Evolutionary conservation across 2,888 invertebrate genomes (phyloP).

Genomic region (Busseola fusca): DNA sequence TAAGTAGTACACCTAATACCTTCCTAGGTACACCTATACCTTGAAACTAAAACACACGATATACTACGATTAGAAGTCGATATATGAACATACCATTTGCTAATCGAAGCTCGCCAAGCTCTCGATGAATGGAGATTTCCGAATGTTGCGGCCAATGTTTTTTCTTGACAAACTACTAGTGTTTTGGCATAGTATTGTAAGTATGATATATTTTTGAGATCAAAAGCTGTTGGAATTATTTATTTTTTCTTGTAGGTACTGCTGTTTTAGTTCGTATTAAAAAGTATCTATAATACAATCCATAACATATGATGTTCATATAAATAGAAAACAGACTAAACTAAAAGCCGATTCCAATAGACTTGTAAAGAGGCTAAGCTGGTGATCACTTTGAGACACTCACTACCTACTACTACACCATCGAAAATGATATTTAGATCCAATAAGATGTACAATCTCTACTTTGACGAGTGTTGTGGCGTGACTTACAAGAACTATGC

Average conservation of each 20-base stretch:
- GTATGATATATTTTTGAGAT: neutral
- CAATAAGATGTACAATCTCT: neutral
- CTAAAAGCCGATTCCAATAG: conserved; percentile 5
- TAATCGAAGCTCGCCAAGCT: neutral
- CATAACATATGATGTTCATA: neutral
- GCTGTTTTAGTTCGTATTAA: conserved; percentile 3
- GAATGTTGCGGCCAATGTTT: neutral
- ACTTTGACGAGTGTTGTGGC: neutral
- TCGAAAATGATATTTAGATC: conserved; percentile 9
- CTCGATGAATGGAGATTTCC: neutral
- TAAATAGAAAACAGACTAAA: conserved; percentile 10
- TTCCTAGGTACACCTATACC: neutral
- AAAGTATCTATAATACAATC: neutral
- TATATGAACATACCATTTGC: neutral
- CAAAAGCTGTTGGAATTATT: neutral
- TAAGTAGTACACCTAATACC: neutral
- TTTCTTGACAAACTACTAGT: neutral
- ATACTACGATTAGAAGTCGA: neutral
- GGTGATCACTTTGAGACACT: conserved; percentile 19
- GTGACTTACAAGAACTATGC: neutral
- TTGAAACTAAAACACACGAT: neutral
- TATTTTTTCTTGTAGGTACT: neutral
- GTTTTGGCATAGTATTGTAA: neutral
- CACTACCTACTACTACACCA: neutral
- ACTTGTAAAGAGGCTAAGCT: conserved; percentile 18